Conservation (phyloP, 2,797 vertebrate species). For the Danio jaintianensis region DNA sequence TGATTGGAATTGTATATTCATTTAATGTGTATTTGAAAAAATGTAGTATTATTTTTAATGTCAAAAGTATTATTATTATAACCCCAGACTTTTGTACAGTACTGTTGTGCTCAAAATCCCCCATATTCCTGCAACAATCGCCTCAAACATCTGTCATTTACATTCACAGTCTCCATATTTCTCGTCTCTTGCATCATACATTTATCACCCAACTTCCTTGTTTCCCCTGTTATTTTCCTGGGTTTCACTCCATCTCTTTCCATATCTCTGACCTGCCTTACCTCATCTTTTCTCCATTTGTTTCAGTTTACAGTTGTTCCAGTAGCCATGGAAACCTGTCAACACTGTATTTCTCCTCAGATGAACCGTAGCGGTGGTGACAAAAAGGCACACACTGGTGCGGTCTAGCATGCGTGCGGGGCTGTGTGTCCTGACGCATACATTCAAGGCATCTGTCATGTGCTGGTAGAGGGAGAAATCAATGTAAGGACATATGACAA, state of each 20-base stretch:
- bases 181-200: constrained; percentile 30
- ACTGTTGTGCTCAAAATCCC: neutral
- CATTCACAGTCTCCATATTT: constrained; percentile 26
- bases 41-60: too few relatives aligned
- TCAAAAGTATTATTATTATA: too few relatives aligned
- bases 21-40: too few relatives aligned
- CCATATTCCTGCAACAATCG: neutral
- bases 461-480: constrained; percentile 5
- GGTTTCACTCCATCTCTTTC: neutral
- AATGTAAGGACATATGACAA: constrained; percentile 5
- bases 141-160: neutral
- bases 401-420: constrained; percentile 31
- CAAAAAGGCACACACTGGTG: constrained; percentile 32
- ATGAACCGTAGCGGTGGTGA: constrained; percentile 58
- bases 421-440: constrained; percentile 10
- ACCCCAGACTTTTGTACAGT: neutral
- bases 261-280: constrained; percentile 25
- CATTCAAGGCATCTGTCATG: constrained; percentile 33
- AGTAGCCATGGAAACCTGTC: constrained; percentile 60
- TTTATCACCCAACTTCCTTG: neutral
- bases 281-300: constrained; percentile 44
- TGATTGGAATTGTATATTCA: too few relatives aligned
- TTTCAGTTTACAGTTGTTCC: constrained; percentile 47
- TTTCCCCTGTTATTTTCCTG: constrained; percentile 1
- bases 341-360: constrained; percentile 66